These are phyloP conservation scores for Odobenus rosmarus DNA, from an alignment of 2,113 vertebrate genomes.

Conservation along the genomic window DNA sequence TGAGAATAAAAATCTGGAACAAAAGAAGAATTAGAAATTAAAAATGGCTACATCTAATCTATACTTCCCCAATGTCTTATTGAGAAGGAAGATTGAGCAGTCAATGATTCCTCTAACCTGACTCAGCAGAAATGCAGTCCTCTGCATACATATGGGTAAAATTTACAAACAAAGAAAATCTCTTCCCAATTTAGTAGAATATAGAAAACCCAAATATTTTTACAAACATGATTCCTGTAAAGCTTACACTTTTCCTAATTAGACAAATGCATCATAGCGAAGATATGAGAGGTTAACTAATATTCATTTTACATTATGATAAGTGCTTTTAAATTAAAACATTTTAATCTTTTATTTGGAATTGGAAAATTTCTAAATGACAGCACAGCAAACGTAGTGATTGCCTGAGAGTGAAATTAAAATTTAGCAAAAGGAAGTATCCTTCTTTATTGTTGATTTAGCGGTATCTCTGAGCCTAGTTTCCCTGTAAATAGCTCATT, in stretches of 20 bases:
- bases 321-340: conserved; percentile 30
- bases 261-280: not conserved
- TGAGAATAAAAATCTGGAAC: not conserved
- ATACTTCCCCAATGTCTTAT: not conserved
- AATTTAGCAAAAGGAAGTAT: not conserved
- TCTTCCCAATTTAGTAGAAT: not conserved
- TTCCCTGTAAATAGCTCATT: conserved; percentile 32
- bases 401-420: not conserved
- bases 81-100: not conserved
- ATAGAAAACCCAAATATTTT: not conserved
- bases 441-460: not conserved
- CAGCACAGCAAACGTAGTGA: not conserved
- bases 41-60: not conserved
- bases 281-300: not conserved
- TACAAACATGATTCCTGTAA: not conserved
- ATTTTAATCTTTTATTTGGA: not conserved
- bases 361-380: conserved; percentile 42
- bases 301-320: not conserved
- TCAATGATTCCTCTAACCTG: not conserved
- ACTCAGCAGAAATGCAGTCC: not conserved
- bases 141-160: not conserved
- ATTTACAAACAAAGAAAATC: not conserved
- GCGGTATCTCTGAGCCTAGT: not conserved
- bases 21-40: not conserved
- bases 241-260: not conserved